Conservation (phyloP, 2,113 vertebrate genomes). For the Cacatua alba region DNA sequence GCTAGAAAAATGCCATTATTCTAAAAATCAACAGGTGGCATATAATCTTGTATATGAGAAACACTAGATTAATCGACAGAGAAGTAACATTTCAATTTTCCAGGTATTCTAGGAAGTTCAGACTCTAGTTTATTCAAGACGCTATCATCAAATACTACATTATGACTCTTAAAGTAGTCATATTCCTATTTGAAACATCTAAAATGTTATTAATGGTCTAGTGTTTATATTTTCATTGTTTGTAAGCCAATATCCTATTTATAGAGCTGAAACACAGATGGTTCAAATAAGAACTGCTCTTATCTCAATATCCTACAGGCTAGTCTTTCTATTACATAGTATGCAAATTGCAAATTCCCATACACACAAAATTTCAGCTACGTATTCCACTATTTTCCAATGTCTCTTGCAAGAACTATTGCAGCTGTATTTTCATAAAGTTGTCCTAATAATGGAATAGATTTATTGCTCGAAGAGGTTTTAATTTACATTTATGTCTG, state of each 20-base stretch:
- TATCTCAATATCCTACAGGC: neutral
- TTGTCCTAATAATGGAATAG: neutral
- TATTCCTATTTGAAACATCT: neutral
- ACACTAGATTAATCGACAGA: neutral
- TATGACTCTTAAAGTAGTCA: neutral
- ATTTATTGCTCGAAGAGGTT: neutral
- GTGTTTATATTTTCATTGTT: neutral
- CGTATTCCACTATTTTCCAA: neutral
- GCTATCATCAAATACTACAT: neutral
- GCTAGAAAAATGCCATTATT: neutral
- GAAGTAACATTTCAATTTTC: neutral
- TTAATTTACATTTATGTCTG: neutral
- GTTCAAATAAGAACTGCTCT: neutral
- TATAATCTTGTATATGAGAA: neutral
- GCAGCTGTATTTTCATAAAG: neutral
- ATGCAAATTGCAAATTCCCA: neutral
- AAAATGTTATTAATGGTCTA: neutral
- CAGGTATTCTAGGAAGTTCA: neutral
- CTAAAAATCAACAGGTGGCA: neutral
- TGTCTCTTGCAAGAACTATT: neutral
- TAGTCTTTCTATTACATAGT: neutral
- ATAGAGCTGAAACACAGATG: neutral
- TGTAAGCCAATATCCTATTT: neutral
- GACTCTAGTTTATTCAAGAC: neutral
- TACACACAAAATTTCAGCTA: neutral